Evolutionary conservation across 2,113 vertebrate species (phyloP).

Genomic region (Tauraco erythrolophus): DNA sequence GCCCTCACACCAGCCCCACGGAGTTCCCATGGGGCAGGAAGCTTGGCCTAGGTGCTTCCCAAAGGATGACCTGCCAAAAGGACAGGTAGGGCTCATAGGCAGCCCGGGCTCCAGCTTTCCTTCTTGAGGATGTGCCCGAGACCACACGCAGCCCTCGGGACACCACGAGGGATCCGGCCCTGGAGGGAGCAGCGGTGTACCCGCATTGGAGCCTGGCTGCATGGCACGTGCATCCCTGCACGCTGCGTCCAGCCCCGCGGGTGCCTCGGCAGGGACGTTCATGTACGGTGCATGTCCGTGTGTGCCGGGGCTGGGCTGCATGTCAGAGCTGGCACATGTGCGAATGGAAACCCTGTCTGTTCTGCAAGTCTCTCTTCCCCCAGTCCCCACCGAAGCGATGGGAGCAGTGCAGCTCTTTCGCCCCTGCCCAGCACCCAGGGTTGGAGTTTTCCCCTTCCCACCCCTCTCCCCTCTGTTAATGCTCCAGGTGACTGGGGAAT

Average conservation of each 20-base stretch:
- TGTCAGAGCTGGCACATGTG: background rate
- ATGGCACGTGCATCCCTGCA: background rate
- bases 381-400: fast-evolving
- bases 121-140: background rate
- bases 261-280: fast-evolving
- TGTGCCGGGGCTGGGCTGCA: background rate
- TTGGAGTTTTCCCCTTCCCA: background rate
- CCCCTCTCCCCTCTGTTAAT: background rate
- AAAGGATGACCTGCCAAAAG: background rate
- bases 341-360: background rate
- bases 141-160: background rate
- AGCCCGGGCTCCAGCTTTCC: background rate
- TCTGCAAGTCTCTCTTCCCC: background rate
- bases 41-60: background rate
- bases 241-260: fast-evolving
- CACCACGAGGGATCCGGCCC: background rate
- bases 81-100: background rate
- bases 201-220: background rate
- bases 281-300: background rate
- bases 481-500: background rate
- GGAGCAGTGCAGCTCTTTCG: background rate
- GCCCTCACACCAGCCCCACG: fast-evolving
- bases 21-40: background rate
- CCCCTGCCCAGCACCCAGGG: background rate
- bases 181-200: background rate